phyloP scores from a whole-genome alignment of 2,113 vertebrate species.

The Chrysochloris asiatica region DNA sequence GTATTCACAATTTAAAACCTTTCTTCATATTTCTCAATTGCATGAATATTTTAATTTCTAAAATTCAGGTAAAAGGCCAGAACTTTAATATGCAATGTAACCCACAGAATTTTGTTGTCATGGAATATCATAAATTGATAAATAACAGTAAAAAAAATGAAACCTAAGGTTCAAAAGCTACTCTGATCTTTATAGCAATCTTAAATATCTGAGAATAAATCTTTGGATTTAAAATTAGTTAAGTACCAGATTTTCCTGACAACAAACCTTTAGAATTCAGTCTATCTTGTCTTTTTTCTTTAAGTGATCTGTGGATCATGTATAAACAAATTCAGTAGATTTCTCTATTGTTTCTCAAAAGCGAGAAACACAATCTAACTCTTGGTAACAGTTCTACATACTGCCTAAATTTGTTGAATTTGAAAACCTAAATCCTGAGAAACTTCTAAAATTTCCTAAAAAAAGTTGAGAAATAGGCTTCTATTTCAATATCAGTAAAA shows the following conservation, averaged over 20 bases:
- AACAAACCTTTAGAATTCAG: neutral
- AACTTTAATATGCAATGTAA: neutral
- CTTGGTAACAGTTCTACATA: neutral
- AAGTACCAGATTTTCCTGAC: neutral
- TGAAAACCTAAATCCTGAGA: slow-evolving; percentile 45
- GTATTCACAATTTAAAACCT: neutral
- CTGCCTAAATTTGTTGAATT: slow-evolving; percentile 22
- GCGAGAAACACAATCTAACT: slow-evolving; percentile 49
- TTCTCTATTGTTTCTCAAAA: slow-evolving; percentile 47
- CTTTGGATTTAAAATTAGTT: neutral
- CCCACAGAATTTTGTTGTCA: neutral
- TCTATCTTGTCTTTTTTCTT: neutral
- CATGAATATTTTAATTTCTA: neutral
- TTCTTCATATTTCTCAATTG: neutral
- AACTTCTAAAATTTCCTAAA: slow-evolving; percentile 56
- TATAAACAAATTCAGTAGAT: slow-evolving; percentile 8
- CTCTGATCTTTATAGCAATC: slow-evolving; percentile 2
- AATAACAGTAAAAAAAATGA: neutral
- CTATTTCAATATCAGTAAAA: slow-evolving; percentile 48
- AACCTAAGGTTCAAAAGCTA: neutral
- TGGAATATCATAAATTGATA: neutral
- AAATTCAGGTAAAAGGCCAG: slow-evolving; percentile 19
- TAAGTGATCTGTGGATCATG: neutral
- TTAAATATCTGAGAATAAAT: neutral
- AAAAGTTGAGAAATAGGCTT: slow-evolving; percentile 70